phyloP scores from a whole-genome alignment of 2,797 vertebrate genomes.

The Mormyrus proboscirostris region DNA sequence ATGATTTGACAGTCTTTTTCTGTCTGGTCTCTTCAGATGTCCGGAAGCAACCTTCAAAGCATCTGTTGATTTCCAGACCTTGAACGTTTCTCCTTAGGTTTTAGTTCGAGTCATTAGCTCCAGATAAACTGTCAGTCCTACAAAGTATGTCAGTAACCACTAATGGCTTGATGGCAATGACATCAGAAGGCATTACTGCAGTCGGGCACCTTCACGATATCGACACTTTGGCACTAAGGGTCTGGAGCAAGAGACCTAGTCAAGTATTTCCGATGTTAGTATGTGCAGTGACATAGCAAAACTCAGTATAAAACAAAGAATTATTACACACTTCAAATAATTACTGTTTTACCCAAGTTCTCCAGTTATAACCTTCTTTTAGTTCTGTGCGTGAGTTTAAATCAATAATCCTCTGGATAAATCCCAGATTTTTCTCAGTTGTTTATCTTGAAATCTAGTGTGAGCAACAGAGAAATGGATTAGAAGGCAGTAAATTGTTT shows the following conservation, averaged over 20 bases:
- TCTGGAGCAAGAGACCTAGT: not conserved
- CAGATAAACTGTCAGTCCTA: not conserved
- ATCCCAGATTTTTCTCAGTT: not conserved
- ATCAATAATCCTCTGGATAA: not conserved
- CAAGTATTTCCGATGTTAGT: not conserved
- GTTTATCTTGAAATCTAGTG: not conserved
- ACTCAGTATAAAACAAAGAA: not conserved
- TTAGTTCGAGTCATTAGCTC: not conserved
- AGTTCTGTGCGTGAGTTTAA: not conserved
- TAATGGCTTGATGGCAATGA: not conserved
- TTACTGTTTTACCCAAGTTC: not conserved
- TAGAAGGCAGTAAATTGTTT: not conserved
- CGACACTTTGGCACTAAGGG: not conserved
- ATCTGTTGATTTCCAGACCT: not conserved
- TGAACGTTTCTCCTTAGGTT: not conserved
- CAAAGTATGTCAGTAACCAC: not conserved
- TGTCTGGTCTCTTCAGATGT: not conserved
- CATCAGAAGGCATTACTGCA: not conserved
- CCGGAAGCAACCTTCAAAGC: not conserved
- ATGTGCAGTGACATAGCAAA: not conserved
- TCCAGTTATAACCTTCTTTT: not conserved
- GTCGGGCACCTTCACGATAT: not conserved
- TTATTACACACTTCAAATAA: not conserved
- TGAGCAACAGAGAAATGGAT: not conserved
- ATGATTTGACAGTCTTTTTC: not conserved